Evolutionary conservation across 2,888 invertebrate genomes (phyloP), one percentile per base, ranked within the genome.

Genomic region (Conistra vaccinii): DNA sequence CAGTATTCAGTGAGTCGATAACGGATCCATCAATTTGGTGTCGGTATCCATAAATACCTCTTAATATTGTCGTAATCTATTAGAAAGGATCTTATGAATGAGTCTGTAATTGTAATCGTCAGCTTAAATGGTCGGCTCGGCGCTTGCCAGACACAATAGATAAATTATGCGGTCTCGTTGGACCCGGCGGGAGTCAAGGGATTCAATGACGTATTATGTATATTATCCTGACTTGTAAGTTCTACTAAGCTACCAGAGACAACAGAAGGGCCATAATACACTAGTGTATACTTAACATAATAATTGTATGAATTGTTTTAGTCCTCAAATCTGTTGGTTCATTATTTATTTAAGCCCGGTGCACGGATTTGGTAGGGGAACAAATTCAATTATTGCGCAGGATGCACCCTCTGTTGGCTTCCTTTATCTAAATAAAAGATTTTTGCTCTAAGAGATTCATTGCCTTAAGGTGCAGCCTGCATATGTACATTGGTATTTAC

Each of bases 151-250:
- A 83, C 83, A 85, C 85, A 87, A 87, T 87, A 87, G 85, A 87
- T 87, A 86, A 87, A 87, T 87, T 87, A 87, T 83, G 87, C 81
- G 85, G 87, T 86, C 80, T 72, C 76, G 80, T 69, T 78, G 83
- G 78, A 77, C 83, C 87, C 86, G 69, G 42, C 78, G 76, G 73
- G 87, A 87, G 84, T 87, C 85, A 84, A 81, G 80, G 87, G 85
- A 87, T 85, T 85, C 83, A 87, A 85, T 84, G 82, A 87, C 75
- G 80, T 84, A 87, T 87, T 87, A 84, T 84, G 82, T 85, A 85
- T 85, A 85, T 84, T 78, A 87, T 80, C 81, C 76, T 51, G 66
- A 75, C 65, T 78, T 75, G 79, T 82, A 80, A 76, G 78, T 85
- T 78, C 76, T 86, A 77, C 66, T 84, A 80, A 80, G 68, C 76